Conservation (phyloP, 2,113 vertebrate genomes). For the Eulacestoma nigropectus region DNA sequence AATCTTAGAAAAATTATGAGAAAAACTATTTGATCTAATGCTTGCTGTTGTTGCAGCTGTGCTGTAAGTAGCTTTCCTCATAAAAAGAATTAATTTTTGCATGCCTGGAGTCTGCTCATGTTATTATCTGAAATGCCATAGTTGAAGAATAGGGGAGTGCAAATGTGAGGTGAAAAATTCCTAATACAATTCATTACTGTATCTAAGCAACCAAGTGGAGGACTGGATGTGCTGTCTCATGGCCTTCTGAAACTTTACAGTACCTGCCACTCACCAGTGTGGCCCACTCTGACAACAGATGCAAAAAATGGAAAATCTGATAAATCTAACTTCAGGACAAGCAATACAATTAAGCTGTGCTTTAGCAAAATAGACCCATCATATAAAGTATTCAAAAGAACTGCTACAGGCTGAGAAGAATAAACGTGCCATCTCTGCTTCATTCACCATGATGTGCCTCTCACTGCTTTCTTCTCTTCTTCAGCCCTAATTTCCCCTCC, state of each 20-base stretch:
- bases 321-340: background rate
- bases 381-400: background rate
- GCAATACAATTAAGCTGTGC: background rate
- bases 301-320: background rate
- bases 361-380: background rate
- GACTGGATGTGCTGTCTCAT: slow-evolving; percentile 11
- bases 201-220: slow-evolving; percentile 26
- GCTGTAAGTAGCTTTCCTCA: background rate
- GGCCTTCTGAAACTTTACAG: slow-evolving; percentile 37
- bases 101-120: background rate
- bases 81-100: background rate
- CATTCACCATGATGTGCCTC: slow-evolving; percentile 6
- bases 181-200: slow-evolving; percentile 6
- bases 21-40: background rate
- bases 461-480: slow-evolving; percentile 24
- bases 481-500: slow-evolving; percentile 42
- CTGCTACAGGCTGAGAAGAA: background rate
- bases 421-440: background rate
- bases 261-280: slow-evolving; percentile 5
- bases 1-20: background rate
- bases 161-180: slow-evolving; percentile 33
- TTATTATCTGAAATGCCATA: background rate
- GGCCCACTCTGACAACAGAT: background rate
- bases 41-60: background rate
- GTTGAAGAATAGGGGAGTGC: background rate